A percentile compares a stretch with the other conserved stretches of the same genome.
Evolutionary conservation across 2,113 vertebrate genomes (phyloP).

Genomic region (Natator depressus): DNA sequence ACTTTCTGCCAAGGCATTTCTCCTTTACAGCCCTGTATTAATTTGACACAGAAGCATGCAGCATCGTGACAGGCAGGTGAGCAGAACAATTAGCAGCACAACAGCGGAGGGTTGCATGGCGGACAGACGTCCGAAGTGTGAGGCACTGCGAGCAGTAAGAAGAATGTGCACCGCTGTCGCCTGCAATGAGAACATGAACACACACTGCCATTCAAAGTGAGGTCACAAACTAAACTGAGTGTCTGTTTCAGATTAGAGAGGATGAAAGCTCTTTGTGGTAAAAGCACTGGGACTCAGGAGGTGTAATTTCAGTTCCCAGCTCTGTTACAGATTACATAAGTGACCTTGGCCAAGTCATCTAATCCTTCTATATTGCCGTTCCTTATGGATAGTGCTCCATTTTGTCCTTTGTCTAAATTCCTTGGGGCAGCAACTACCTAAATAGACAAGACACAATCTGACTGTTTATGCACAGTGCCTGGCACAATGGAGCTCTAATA

Average conservation of each 20-base stretch:
- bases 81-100: constrained; percentile 15
- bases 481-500: no score
- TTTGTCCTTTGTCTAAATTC: background rate
- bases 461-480: background rate
- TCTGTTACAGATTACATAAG: no score
- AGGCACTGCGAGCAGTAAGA: background rate
- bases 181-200: background rate
- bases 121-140: background rate
- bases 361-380: background rate
- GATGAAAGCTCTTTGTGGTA: background rate
- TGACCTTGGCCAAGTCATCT: background rate
- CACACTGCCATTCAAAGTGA: background rate
- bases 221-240: background rate
- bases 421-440: no score
- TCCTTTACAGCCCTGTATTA: background rate
- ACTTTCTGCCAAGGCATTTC: background rate
- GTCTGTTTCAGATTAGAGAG: background rate
- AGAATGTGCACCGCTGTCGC: background rate
- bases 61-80: constrained; percentile 2
- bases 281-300: no score
- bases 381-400: background rate
- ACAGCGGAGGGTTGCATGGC: background rate
- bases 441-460: background rate
- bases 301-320: background rate
- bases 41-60: background rate